Evolutionary conservation across 2,888 invertebrate species (phyloP).

Genomic region (Heteromurus nitidus): DNA sequence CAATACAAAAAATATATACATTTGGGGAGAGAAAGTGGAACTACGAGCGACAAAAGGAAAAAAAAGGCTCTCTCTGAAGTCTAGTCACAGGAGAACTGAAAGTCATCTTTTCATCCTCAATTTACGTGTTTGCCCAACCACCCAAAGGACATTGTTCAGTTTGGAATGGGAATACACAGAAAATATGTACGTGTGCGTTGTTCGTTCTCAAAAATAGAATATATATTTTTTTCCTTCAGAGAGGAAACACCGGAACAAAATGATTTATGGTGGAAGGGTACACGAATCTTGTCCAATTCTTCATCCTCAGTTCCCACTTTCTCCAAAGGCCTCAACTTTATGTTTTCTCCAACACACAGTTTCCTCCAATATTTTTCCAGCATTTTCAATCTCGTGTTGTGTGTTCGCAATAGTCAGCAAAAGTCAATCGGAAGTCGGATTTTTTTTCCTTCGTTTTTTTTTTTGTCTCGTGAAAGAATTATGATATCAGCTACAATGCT

Average conservation of each 20-base stretch:
- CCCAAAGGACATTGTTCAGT: too few relatives aligned
- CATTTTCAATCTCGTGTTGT: too few relatives aligned
- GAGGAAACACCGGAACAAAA: constrained; percentile 60
- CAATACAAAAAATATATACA: too few relatives aligned
- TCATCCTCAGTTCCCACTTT: constrained; percentile 48
- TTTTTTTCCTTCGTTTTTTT: too few relatives aligned
- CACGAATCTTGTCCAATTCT: constrained; percentile 63
- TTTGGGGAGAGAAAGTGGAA: constrained; percentile 9
- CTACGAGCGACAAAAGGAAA: neutral
- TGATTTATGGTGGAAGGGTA: constrained; percentile 69
- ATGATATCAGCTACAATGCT: constrained; percentile 51
- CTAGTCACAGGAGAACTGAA: too few relatives aligned
- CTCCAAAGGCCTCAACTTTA: neutral
- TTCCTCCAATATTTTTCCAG: neutral
- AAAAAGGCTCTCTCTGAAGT: neutral
- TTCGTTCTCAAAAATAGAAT: too few relatives aligned
- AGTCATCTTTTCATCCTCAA: constrained; percentile 44
- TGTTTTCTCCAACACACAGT: neutral
- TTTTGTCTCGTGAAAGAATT: constrained; percentile 53
- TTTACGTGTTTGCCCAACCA: constrained; percentile 13
- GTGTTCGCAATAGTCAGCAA: constrained; percentile 17
- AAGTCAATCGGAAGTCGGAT: constrained; percentile 52
- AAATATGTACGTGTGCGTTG: too few relatives aligned
- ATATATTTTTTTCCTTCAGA: neutral
- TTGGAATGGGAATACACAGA: too few relatives aligned